Evolutionary conservation across 2,113 vertebrate genomes (phyloP).

Genomic region (Micronycteris hirsuta): DNA sequence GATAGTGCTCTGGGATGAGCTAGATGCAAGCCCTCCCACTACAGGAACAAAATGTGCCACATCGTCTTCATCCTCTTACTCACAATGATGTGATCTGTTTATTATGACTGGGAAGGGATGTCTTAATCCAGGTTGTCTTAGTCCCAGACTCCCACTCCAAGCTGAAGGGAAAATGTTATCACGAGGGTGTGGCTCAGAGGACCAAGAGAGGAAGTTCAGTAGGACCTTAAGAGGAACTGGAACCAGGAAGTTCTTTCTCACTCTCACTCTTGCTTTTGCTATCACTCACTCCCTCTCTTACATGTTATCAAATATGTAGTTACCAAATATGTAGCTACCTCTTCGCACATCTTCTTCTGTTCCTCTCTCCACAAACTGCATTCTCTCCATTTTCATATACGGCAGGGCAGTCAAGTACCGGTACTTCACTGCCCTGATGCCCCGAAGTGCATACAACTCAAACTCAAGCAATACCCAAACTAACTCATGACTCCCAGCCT

Average conservation of each 20-base stretch:
- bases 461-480: background rate
- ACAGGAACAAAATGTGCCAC: background rate
- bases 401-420: too few species aligned
- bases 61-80: background rate
- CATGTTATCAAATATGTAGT: background rate
- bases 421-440: background rate
- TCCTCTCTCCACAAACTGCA: background rate
- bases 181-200: background rate
- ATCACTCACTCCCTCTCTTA: background rate
- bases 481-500: background rate
- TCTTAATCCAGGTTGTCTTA: background rate
- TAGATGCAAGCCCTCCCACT: background rate
- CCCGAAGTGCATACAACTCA: background rate
- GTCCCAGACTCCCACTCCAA: background rate
- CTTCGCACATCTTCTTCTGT: background rate
- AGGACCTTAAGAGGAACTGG: background rate
- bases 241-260: background rate
- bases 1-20: background rate
- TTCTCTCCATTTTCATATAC: background rate
- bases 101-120: background rate
- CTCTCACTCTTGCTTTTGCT: background rate
- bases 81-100: background rate
- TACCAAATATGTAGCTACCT: too few species aligned
- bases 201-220: background rate
- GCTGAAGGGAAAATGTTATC: background rate